Evolutionary conservation across 2,888 invertebrate genomes (phyloP), one percentile per base, ranked within the genome.

Genomic region (Allophyes oxyacanthae): DNA sequence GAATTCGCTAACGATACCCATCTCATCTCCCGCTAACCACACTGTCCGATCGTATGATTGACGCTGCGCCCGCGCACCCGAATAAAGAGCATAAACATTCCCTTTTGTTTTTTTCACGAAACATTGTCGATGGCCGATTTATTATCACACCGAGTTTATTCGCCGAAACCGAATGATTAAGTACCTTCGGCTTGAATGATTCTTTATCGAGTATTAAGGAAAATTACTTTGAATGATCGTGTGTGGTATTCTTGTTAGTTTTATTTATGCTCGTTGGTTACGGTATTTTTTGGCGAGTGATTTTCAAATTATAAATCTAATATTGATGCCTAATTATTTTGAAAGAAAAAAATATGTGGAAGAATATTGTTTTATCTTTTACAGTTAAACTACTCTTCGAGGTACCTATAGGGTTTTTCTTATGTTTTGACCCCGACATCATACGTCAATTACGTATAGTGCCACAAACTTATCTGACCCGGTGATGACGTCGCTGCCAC

Each of bases 11-110:
- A 57, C 69, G 64, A 64, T 14, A 36, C 6, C 20, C 44, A 38
- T 13, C 10, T 15, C 45, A 25, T 44, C 48, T 53, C 65, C 59
- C 58, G 72, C 56, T 15, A 44, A 38, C 42, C 58, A 14, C 64
- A 67, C 68, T 14, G 51, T 65, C 65, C 54, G 43, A 40, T 61
- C 60, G 43, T 75, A 82, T 86, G 91, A 88, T 84, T 87, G 90
- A 88, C 87, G 85, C 77, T 62, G 78, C 78, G 78, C 77, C 67
- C 74, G 80, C 72, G 60, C 79, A 80, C 79, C 69, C 77, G 75
- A 78, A 78, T 77, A 69, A 71, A 72, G 43, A 28, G 44, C 62
- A 64, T 71, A 61, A 68, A 64, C 57, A 65, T 72, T 74, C 54
- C 72, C 74, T 79, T 80, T 85, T 75, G 78, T 83, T 74, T 84